Conservation (phyloP, 2,113 vertebrate species). For the Galeopterus variegatus region DNA sequence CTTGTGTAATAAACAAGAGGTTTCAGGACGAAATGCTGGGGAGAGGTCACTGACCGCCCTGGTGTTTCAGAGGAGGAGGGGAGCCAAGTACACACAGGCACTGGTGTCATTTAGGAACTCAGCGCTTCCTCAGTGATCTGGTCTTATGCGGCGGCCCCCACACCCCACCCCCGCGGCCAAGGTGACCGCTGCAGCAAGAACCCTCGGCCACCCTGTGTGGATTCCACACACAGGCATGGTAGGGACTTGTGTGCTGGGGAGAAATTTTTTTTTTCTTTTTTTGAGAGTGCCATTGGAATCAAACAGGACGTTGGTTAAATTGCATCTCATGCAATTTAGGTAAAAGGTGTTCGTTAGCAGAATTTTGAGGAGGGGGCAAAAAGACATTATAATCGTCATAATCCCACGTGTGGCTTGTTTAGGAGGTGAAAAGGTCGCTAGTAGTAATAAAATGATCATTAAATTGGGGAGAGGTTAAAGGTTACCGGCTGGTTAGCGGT, state of each 20-base stretch:
- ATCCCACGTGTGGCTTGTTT: not conserved
- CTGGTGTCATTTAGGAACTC: rapidly evolving
- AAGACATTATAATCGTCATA: not conserved
- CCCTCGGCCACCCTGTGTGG: not conserved
- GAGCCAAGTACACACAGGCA: too few relatives aligned
- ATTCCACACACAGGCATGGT: too few relatives aligned
- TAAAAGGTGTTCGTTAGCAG: not conserved
- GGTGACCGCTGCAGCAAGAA: not conserved
- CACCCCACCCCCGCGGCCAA: rapidly evolving
- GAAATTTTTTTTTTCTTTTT: not conserved
- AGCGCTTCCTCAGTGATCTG: rapidly evolving
- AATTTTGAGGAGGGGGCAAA: not conserved
- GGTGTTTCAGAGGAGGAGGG: not conserved
- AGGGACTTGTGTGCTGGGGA: not conserved
- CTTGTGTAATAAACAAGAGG: not conserved
- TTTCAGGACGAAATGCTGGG: not conserved
- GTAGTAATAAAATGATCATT: slow-evolving; percentile 79
- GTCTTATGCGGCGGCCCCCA: too few relatives aligned
- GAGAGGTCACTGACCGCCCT: not conserved
- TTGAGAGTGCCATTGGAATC: not conserved
- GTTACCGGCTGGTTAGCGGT: slow-evolving; percentile 85
- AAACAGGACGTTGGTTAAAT: not conserved
- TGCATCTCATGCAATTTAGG: not conserved
- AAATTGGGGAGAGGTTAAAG: slow-evolving; percentile 86
- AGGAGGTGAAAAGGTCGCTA: slow-evolving; percentile 85